Evolutionary conservation across 2,797 vertebrate genomes (phyloP).

Genomic region (Sebastes itinus): DNA sequence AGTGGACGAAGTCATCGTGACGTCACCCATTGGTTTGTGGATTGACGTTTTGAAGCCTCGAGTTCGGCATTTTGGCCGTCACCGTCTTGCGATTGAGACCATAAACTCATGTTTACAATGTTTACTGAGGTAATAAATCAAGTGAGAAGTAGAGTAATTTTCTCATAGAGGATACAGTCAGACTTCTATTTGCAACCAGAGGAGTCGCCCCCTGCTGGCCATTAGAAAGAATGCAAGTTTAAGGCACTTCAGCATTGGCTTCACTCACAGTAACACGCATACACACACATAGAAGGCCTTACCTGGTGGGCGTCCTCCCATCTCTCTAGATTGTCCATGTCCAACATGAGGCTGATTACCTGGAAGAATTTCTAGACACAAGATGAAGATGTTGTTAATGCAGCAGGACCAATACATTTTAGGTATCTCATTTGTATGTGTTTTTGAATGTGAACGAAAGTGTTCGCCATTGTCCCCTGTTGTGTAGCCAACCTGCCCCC

Average conservation of each 20-base stretch:
- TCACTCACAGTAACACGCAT: not conserved
- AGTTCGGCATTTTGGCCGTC: not conserved
- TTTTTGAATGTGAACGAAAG: not conserved
- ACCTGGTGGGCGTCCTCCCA: conserved; percentile 99
- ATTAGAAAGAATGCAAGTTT: too few species aligned
- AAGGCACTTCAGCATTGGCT: too few species aligned
- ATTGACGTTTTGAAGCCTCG: not conserved
- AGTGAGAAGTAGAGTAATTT: not conserved
- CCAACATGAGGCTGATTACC: conserved; percentile 98
- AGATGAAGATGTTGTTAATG: conserved; percentile 4
- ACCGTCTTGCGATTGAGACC: not conserved
- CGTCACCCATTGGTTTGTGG: not conserved
- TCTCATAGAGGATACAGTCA: not conserved
- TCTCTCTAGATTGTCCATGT: conserved; percentile 92
- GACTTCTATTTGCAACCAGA: not conserved
- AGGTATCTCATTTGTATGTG: not conserved
- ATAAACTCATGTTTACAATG: not conserved
- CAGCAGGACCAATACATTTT: not conserved
- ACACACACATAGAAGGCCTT: conserved; percentile 25
- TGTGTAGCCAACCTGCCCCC: not conserved
- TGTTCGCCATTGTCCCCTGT: not conserved
- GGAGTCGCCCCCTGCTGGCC: not conserved
- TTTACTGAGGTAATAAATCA: not conserved
- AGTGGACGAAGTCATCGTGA: not conserved
- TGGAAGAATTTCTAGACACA: conserved; percentile 95